Conservation (phyloP, 2,113 vertebrate genomes). For the Aegypius monachus region DNA sequence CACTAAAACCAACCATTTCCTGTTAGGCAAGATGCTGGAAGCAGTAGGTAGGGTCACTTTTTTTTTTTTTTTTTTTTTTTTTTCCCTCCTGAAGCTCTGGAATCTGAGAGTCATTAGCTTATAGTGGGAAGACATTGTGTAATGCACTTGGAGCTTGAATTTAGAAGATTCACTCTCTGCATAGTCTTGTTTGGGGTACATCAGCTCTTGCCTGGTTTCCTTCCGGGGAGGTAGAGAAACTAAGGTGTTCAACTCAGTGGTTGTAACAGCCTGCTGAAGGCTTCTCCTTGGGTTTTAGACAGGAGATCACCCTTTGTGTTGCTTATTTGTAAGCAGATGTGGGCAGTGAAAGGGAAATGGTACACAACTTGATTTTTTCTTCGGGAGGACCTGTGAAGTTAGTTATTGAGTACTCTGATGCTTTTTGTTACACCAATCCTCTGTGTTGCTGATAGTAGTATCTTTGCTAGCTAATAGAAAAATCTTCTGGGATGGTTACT, state of each 20-base stretch:
- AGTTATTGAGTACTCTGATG: neutral
- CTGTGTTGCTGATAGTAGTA: neutral
- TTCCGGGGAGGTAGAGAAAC: neutral
- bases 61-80: too few relatives aligned
- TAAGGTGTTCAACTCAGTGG: neutral
- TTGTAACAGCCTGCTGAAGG: neutral
- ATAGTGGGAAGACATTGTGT: neutral
- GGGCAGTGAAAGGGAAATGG: neutral
- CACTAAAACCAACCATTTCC: neutral
- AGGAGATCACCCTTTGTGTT: neutral
- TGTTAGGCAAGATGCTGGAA: neutral
- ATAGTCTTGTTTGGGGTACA: neutral
- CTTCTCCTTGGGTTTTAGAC: neutral
- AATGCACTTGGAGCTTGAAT: neutral
- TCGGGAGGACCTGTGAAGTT: neutral
- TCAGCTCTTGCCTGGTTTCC: neutral
- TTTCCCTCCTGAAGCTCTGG: neutral
- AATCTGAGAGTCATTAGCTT: neutral
- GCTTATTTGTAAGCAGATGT: neutral
- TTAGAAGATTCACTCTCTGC: neutral
- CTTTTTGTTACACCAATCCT: neutral
- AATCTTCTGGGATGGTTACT: neutral
- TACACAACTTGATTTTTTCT: neutral
- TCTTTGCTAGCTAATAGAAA: neutral
- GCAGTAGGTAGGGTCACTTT: neutral